Base-by-base conservation (phyloP, 2,888 invertebrate species). In the Aphidoletes aphidimyza region DNA sequence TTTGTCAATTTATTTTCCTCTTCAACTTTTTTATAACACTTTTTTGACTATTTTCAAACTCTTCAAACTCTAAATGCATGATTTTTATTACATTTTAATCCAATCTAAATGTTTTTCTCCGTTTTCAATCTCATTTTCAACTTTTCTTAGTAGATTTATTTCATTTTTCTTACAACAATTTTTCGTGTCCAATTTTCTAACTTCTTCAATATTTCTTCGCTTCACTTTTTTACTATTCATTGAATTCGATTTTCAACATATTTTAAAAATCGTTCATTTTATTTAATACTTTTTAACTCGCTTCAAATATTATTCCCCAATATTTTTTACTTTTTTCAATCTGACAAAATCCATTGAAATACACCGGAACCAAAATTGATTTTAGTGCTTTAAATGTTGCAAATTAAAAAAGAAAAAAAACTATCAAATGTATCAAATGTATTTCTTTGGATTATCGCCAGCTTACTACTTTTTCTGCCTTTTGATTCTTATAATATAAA, bases 261-360 rank as follows among this genome's bases (percentile, higher is more conserved):
- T 22, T 54, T 22, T 22, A 54, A 19, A 17, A 22, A 22, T 54
- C 22, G n/a, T 22, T 6, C 22, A 22, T 47, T 47, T 17, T 39
- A 8, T 39, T 39, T 39, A 8, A 47, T 22, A 22, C 22, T 54
- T 54, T n/a, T 22, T 3, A 22, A 54, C 22, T 54, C 5, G 1
- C 9, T 22, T 54, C 9, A 2, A 22, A 22, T 54, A 6, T 54
- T 22, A 22, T 22, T 22, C 9, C 6, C 22, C 22, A 54, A 54
- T n/a, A n/a, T 22, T 54, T 54, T 22, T 22, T 54, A 54, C 54
- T 54, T 30, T 30, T 69, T 69, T 69, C 69, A 54, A 69, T 69
- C 54, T 54, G 54, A 22, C 22, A 2, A 54, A 54, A 22, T 54
- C 54, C 54, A 54, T 54, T n/a, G 54, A 22, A 54, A 54, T 54